Base-by-base conservation (phyloP, 2,113 vertebrate species). In the Antennarius striatus region DNA sequence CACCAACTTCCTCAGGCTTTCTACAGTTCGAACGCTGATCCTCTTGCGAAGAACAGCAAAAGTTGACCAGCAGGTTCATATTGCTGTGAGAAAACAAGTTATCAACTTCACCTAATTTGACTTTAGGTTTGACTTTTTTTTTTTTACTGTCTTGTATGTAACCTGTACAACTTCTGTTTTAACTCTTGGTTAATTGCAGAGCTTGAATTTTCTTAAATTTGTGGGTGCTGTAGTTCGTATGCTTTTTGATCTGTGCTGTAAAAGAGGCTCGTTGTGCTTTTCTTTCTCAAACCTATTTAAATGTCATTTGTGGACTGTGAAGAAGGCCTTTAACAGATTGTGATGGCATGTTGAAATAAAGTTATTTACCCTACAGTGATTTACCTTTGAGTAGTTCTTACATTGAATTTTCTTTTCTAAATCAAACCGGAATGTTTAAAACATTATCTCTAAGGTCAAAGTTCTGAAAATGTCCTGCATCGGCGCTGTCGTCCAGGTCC, bases 341-440 rank as follows among this genome's bases (percentile, higher is more conserved):
- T 60, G 40, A 60, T 10, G 50, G 42, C 7, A 3, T 70, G 47
- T 64, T 58, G 52, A 63, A 82, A 75, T 77, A 80, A 85, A 80
- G 48, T 22, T 45, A 17, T 51, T 76, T 53, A 73, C n/a, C 6
- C 45, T 11, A 50, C 28, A 22, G 3, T 12, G 17, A 1, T 32
- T 3, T 15, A 2, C 3, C 1, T 40, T 54, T 46, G 7, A 1
- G 40, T 1, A 10, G 6, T 45, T 46, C 1, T 42, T 69, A 6
- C 2, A 30, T 22, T 22, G 22, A 22, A 22, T 22, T 22, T 22
- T 22, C 22, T 22, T 22, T 22, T 22, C 1, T 22, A 2, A 22
- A 22, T 22, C 2, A 22, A 22, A 22, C 1, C 22, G 22, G 17
- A 14, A 3, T 30, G 48, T 30, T 42, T 42, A 22, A 22, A 22